Percentiles rank a stretch among this genome's conserved stretches.
Conservation (phyloP, 2,797 vertebrate genomes). For the Macropodus opercularis region DNA sequence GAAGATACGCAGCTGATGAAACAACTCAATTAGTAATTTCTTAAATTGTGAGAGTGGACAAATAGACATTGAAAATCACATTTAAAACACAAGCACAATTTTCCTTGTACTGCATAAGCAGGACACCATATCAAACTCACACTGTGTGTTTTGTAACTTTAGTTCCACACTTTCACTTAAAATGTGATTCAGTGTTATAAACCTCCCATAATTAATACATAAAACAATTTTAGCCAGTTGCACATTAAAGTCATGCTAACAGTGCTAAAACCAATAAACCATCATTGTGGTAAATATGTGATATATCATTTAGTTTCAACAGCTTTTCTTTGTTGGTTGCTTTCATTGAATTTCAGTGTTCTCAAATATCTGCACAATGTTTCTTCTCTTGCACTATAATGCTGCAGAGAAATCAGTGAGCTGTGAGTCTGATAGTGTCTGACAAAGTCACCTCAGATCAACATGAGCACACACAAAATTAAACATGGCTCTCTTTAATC, state of each 20-base stretch:
- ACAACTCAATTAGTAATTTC: no score
- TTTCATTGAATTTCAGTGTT: neutral
- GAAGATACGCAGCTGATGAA: no score
- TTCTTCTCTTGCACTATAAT: constrained; percentile 6
- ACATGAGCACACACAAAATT: constrained; percentile 2
- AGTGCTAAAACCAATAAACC: no score
- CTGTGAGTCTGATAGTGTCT: constrained; percentile 39
- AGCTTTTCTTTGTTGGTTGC: neutral
- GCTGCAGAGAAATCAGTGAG: constrained; percentile 11
- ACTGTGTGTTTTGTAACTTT: no score
- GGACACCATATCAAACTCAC: neutral
- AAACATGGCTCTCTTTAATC: neutral
- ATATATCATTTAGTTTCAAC: no score
- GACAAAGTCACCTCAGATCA: constrained; percentile 38
- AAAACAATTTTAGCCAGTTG: neutral
- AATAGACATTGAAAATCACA: neutral
- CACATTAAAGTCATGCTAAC: neutral
- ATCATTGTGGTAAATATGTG: no score
- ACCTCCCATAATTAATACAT: neutral
- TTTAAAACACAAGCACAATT: neutral
- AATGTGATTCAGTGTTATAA: neutral
- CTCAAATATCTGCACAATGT: constrained; percentile 2
- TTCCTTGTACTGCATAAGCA: no score
- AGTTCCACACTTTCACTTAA: neutral
- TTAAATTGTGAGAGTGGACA: neutral